Evolutionary conservation across 1,140 invertebrate genomes (phyloP), one percentile per base, ranked within the genome.

Genomic region (Paracyclopina nana): DNA sequence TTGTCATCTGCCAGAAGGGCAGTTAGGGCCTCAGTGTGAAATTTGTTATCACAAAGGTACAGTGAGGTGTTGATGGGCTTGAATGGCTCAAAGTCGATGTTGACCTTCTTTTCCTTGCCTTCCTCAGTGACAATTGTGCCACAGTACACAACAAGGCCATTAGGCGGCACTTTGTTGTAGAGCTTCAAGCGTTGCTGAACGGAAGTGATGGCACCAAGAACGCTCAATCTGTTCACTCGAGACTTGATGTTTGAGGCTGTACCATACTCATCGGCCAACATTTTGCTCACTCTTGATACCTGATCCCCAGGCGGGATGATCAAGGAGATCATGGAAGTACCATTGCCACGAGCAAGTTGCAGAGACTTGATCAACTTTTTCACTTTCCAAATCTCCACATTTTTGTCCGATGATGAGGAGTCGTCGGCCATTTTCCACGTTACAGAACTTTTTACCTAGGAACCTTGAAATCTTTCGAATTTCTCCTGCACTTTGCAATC

Each of bases 361-460:
- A 99, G 74, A 66, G 90, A 96, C 74, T 98, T 98, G 59, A 99
- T 99, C 49, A 99, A 77, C 68, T 97, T 96, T 68, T 97, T 98
- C 64, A 99, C 97, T 72, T 99, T 99, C 95, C 94, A 99, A 65
- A 98, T 97, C 73, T 99, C 92, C 51, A 99, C 94, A 79, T 98
- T 98, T 62, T 90, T 79, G 74, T 98, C 94, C 55, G 92, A 82
- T 57, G 82, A n/a, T n/a, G n/a, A n/a, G n/a, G n/a, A n/a, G n/a
- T n/a, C n/a, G n/a, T n/a, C n/a, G n/a, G n/a, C n/a, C n/a, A n/a
- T n/a, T n/a, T n/a, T n/a, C n/a, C n/a, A n/a, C n/a, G n/a, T n/a
- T n/a, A n/a, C n/a, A n/a, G n/a, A n/a, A n/a, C n/a, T n/a, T n/a
- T n/a, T n/a, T n/a, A n/a, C n/a, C n/a, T n/a, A n/a, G n/a, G n/a